Base-by-base conservation (phyloP, 1,140 invertebrate genomes). In the Drosophila equinoxialis region DNA sequence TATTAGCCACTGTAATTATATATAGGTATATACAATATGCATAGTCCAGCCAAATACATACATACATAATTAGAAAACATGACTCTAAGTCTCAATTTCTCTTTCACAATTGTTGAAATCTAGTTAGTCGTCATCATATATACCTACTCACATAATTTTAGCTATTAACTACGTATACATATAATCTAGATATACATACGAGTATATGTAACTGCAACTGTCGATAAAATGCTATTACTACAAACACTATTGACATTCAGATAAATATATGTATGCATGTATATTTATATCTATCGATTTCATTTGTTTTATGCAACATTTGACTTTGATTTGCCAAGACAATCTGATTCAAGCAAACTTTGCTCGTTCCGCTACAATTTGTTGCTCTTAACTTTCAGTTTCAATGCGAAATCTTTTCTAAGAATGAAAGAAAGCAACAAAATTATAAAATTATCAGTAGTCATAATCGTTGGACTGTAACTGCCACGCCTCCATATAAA, bases 81-180 rank as follows among this genome's bases (percentile, higher is more conserved):
- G 78, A 86, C 81, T 85, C 33, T 42, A 81, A 85, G 81, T 85
- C 82, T 74, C 64, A 30, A 30, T 67, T 71, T 60, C 54, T 42
- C 68, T 74, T 57, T 39, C 67, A 71, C 58, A 71, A 61, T 68
- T 79, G 75, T 79, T 79, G 68, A 68, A 72, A 68, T 57, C 35
- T 68, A 84, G 64, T 65, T 60, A 48, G 37, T 41, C 66, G 59
- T 71, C 30, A 30, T 30, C 30, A 30, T 30, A 30, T 1, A 30
- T 6, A 30, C 0, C 26, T 26, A 26, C 26, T 26, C 5, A 26
- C 26, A 26, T 26, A 26, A 26, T 26, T 26, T 77, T 7, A 45
- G 41, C 66, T 64, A 79, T 64, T 58, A 30, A 30, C 30, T 30
- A 30, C 2, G 30, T 6, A 30, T 30, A 30, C 6, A 30, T 30